A percentile compares a stretch with the other conserved stretches of the same genome.
phyloP scores from a whole-genome alignment of 2,797 vertebrate genomes.

The Sarcophilus harrisii region DNA sequence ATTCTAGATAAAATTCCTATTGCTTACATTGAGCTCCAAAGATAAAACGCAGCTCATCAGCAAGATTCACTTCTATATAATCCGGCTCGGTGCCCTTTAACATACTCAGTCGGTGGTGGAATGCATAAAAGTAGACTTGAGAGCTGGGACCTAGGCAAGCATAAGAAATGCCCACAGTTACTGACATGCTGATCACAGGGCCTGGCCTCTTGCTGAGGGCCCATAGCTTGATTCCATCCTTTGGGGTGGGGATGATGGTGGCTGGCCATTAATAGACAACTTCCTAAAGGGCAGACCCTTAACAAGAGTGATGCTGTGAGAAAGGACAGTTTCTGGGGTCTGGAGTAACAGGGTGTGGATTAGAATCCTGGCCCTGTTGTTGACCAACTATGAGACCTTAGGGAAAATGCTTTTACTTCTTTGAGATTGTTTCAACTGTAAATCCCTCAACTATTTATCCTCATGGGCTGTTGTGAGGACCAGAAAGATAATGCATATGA shows the following conservation, averaged over 20 bases:
- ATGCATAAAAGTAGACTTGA: constrained; percentile 62
- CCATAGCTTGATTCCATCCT: not conserved
- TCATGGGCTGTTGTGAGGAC: constrained; percentile 1
- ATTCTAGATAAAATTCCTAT: too few relatives aligned
- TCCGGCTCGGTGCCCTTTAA: constrained; percentile 35
- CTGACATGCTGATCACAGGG: not conserved
- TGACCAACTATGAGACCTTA: not conserved
- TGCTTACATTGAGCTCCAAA: constrained; percentile 16
- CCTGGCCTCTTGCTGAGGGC: not conserved
- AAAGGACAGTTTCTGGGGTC: not conserved
- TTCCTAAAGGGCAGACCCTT: not conserved
- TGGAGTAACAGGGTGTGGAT: not conserved
- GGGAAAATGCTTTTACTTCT: not conserved
- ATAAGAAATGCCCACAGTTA: not conserved
- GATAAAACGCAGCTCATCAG: constrained; percentile 56
- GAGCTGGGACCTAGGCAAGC: constrained; percentile 40
- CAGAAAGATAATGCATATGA: constrained; percentile 4
- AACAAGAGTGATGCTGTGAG: not conserved
- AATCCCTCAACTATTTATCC: not conserved
- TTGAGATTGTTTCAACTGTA: constrained; percentile 1
- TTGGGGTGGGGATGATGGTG: not conserved
- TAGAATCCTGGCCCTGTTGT: not conserved
- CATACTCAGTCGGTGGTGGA: constrained; percentile 57
- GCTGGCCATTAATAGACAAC: not conserved
- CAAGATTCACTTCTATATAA: constrained; percentile 54